These are phyloP conservation scores for Dipodomys ordii DNA, from an alignment of 2,113 vertebrate species.

Conservation along the genomic window DNA sequence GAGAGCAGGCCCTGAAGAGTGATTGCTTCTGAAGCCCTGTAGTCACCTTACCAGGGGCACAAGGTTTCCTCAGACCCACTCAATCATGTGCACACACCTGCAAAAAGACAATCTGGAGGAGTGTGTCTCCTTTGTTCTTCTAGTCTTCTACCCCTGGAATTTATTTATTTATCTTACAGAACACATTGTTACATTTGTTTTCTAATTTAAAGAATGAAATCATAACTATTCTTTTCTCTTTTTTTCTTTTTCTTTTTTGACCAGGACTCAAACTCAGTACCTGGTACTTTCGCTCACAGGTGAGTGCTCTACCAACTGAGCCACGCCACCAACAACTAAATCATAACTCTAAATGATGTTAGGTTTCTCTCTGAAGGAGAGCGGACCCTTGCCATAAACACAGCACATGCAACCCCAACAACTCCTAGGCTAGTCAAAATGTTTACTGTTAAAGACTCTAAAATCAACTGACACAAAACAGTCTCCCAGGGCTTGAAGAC, in stretches of 20 bases:
- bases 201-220: conserved; percentile 11
- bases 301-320: too few relatives aligned
- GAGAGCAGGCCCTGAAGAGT: too few relatives aligned
- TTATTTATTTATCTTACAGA: conserved; percentile 3
- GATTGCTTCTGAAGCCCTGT: too few relatives aligned
- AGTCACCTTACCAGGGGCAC: background rate
- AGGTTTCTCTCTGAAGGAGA: background rate
- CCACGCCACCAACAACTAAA: background rate
- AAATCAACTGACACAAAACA: background rate
- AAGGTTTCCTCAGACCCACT: too few relatives aligned
- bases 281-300: too few relatives aligned
- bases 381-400: background rate
- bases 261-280: too few relatives aligned
- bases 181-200: background rate
- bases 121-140: background rate
- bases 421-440: background rate
- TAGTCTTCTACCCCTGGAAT: background rate
- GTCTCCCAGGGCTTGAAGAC: background rate
- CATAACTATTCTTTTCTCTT: too few relatives aligned
- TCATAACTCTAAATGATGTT: background rate
- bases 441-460: background rate
- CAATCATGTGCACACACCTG: background rate
- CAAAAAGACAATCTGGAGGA: background rate
- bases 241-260: too few relatives aligned
- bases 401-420: background rate